Base-by-base conservation (phyloP, 2,888 invertebrate species). In the Mythimna albipuncta region DNA sequence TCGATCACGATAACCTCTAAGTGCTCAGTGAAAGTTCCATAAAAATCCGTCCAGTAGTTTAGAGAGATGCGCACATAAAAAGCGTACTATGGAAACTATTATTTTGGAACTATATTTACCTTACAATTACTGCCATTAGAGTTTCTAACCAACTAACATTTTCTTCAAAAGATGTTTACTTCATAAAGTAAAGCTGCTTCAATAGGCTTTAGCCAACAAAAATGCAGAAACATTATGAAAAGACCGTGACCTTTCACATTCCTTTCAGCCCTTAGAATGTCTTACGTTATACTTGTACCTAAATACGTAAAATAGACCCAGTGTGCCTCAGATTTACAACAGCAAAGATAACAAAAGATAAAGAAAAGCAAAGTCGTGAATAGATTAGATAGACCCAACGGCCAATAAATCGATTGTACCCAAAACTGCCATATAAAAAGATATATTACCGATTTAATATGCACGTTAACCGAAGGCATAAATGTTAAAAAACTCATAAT, bases 361-460 rank as follows among this genome's bases (percentile, higher is more conserved):
- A 54, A 44, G 52, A 64, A 69, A 70, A 55, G 32, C 55, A 65
- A 58, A 67, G 44, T 70, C 57, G 54, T 68, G 50, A 64, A 68
- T 47, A 69, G 59, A 82, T 81, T 64, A 71, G 64, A 70, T 66
- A 76, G 58, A 74, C 59, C 13, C 54, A 69, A 61, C 66, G 68
- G 66, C 58, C 41, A 75, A 75, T 75, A 61, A 72, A 73, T 69
- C 69, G 73, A 82, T 82, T 86, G 70, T 82, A 74, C 85, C 62
- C 64, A 74, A 79, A 82, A 73, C 69, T 58, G 69, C 72, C 64
- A 64, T 61, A 72, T 72, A 69, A 64, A 79, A 64, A 79, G 66
- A 75, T 75, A 77, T 70, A 77, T 86, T 77, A 85, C 72, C 82
- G 54, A 85, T 86, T 86, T 86, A 84, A 74, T 79, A 84, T 85